These are phyloP conservation scores for Trichonephila clavata DNA, from an alignment of 1,140 invertebrate genomes.

Conservation along the genomic window DNA sequence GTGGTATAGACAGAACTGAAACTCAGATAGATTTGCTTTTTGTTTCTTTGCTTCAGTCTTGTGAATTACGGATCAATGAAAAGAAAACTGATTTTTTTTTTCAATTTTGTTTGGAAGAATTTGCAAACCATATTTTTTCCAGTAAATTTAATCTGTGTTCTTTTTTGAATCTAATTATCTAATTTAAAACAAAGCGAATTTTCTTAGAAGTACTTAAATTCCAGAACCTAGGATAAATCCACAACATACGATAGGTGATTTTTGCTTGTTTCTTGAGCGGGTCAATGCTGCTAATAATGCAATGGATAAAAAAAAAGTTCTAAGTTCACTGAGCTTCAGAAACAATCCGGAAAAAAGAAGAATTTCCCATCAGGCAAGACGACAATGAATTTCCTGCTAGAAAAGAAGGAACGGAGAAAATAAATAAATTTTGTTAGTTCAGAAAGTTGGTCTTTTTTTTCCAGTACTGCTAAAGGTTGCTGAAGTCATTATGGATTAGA, in stretches of 20 bases:
- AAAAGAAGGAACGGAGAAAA: constrained; percentile 39
- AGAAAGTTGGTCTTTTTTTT: constrained; percentile 53
- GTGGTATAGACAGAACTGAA: too few species aligned
- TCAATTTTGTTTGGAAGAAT: too few species aligned
- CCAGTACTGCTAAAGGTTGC: constrained; percentile 23
- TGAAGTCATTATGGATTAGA: constrained; percentile 72
- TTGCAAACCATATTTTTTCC: too few species aligned
- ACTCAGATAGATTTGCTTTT: too few species aligned
- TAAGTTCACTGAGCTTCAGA: not conserved
- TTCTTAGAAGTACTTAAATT: too few species aligned
- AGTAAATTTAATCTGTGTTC: too few species aligned
- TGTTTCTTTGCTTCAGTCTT: too few species aligned
- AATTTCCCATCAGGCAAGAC: constrained; percentile 51
- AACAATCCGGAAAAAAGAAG: constrained; percentile 13
- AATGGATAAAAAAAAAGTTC: not conserved
- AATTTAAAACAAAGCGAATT: too few species aligned
- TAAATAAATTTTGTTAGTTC: constrained; percentile 68
- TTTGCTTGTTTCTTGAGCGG: not conserved
- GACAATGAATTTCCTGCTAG: constrained; percentile 69
- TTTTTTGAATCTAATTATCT: too few species aligned
- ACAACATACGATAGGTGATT: not conserved
- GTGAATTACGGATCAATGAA: too few species aligned
- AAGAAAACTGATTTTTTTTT: too few species aligned
- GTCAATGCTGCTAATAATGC: constrained; percentile 47
- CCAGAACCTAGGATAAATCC: not conserved